Evolutionary conservation across 1,140 invertebrate species (phyloP), one percentile per base, ranked within the genome.

Genomic region (Bombus waltoni): DNA sequence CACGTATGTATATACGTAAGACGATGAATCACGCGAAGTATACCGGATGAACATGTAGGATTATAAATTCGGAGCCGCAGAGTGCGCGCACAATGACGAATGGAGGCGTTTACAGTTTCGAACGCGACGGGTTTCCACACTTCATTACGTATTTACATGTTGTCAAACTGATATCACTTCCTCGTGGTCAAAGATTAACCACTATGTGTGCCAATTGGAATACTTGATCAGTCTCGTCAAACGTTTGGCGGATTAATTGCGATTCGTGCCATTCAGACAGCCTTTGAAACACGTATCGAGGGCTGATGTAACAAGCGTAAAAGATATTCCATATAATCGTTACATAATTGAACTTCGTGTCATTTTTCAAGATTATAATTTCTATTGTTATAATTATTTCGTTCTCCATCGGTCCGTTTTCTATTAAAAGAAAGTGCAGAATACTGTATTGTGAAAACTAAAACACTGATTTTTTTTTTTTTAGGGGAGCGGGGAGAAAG

Each of bases 91-190:
- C 86, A 79, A 89, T 91, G 90, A 91, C 90, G 81, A 85, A 90
- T 88, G 82, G 53, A 81, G 82, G 85, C 85, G 74, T 83, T 83
- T 82, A 83, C 82, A 74, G 89, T 82, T 86, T 74, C 80, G 62
- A 83, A 77, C 78, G 77, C 62, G 62, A 74, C 22, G 75, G 74
- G 65, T 91, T 92, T 91, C 90, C 89, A 89, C 88, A 89, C 91
- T 93, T 92, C 90, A 92, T 93, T 93, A 92, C 87, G 89, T 91
- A 92, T 93, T 93, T 92, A 93, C 88, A 81, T 81, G 81, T 90
- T 86, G 91, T 92, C 92, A 88, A 87, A 90, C 86, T 89, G 90
- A 91, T 81, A 91, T 93, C 90, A 92, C 88, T 90, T 88, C 86
- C 85, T 83, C 78, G 86, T 90, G 86, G 44, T 66, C 84, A 83